Percentiles rank a stretch among this genome's conserved stretches.
These are phyloP conservation scores for Rhimphoctona megacephalus DNA, from an alignment of 2,888 invertebrate genomes.

Conservation along the genomic window DNA sequence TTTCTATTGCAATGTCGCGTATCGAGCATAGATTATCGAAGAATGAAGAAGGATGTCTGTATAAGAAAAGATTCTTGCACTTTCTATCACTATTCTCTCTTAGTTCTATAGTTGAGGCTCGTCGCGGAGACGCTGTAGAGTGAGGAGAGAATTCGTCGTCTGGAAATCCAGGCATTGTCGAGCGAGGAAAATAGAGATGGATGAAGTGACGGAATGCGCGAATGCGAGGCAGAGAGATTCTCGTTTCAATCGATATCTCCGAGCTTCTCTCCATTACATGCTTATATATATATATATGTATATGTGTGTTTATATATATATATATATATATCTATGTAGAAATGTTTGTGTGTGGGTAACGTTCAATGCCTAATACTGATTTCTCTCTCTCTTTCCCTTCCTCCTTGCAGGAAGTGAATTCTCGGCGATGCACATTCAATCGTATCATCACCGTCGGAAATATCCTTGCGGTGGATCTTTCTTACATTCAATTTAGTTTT, in stretches of 20 bases:
- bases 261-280: conserved; percentile 13
- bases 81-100: neutral
- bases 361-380: conserved; percentile 42
- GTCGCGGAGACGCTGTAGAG: conserved; percentile 15
- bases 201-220: conserved; percentile 49
- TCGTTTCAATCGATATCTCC: conserved; percentile 61
- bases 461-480: conserved; percentile 17
- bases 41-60: conserved; percentile 14
- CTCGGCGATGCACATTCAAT: conserved; percentile 55
- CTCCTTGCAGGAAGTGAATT: conserved; percentile 66
- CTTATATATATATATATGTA: conserved; percentile 9
- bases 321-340: neutral
- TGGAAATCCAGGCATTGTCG: conserved; percentile 67
- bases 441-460: conserved; percentile 1
- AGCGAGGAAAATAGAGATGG: conserved; percentile 62
- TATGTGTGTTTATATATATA: conserved; percentile 1
- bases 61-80: neutral
- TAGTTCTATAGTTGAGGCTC: conserved; percentile 3
- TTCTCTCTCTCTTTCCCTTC: conserved; percentile 1
- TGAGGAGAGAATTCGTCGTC: conserved; percentile 58
- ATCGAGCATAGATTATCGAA: neutral
- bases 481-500: conserved; percentile 15
- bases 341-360: conserved; percentile 10
- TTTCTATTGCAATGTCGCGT: neutral
- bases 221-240: conserved; percentile 56